Base-by-base conservation (phyloP, 2,113 vertebrate genomes). In the Psittacus erithacus region DNA sequence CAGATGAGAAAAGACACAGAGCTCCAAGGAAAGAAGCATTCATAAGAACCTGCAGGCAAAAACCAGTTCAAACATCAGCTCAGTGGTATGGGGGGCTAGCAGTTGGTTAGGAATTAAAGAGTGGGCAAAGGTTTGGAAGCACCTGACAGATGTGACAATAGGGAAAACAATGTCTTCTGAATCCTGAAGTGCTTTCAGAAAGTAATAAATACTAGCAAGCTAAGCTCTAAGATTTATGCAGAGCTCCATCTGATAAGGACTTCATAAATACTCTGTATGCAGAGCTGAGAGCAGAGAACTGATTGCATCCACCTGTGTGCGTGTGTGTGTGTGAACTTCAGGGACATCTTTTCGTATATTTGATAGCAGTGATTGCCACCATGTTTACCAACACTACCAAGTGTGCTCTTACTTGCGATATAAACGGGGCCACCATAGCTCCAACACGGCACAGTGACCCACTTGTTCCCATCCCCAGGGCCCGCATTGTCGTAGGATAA, bases 341-440 rank as follows among this genome's bases (percentile, higher is more conserved):
- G 33, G 17, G 10, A 1, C 25, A 35, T n/a, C 9, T 55, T 13
- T 41, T 31, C 43, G 3, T 57, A 4, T 71, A 22, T 85, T 47
- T 65, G 31, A 65, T 31, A 39, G 67, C 44, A 52, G 3, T 3
- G 6, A 7, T 49, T 16, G 52, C 71, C 41, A 62, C 18, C 73
- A 11, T 17, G 8, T 76, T 74, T 79, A 20, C 31, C 15, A 57
- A 38, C 5, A 6, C 14, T 31, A 50, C 31, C 57, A 53, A 23
- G 11, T 3, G 1, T 10, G 20, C 24, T 39, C 82, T 87, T 98
- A 98, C 98, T 89, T 99, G 98, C 29, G 98, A 96, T 89, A 99
- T 99, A 90, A 99, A 99, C 0, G 99, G 99, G 1, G 99, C 99
- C 9, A 99, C 98, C 99, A 99, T 99, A 3, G 99, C 99, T 39